Percentiles rank a stretch among this genome's conserved stretches.
Evolutionary conservation across 2,797 vertebrate species (phyloP).

Genomic region (Limosa lapponica): DNA sequence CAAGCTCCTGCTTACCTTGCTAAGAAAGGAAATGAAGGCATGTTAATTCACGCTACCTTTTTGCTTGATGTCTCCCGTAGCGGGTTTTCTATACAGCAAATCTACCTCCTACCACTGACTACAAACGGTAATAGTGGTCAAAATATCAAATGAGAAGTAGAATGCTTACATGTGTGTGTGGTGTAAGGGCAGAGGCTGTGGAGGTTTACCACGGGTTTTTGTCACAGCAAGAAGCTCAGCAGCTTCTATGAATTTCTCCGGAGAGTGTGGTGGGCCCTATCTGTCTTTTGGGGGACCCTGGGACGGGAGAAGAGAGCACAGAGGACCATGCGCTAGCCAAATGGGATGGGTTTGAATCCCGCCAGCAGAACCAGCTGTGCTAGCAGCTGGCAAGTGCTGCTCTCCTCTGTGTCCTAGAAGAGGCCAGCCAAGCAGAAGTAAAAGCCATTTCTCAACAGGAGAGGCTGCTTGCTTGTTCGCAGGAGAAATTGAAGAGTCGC

Average conservation of each 20-base stretch:
- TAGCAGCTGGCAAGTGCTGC: neutral
- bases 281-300: neutral
- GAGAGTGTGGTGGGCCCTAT: neutral
- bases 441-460: neutral
- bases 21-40: neutral
- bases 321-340: neutral
- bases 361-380: neutral
- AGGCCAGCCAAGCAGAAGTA: neutral
- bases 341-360: neutral
- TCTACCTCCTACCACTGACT: neutral
- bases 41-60: neutral
- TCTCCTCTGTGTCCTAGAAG: neutral
- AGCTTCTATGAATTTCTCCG: neutral
- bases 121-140: neutral
- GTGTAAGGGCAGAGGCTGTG: neutral
- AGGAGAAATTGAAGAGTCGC: neutral
- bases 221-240: neutral
- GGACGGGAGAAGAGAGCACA: neutral
- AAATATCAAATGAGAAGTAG: neutral
- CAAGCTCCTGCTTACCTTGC: neutral
- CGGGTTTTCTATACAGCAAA: neutral
- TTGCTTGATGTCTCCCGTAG: neutral
- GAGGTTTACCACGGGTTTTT: neutral
- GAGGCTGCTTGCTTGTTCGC: neutral
- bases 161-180: accelerated